phyloP scores from a whole-genome alignment of 1,140 invertebrate species.

The Bombus terrestris region DNA sequence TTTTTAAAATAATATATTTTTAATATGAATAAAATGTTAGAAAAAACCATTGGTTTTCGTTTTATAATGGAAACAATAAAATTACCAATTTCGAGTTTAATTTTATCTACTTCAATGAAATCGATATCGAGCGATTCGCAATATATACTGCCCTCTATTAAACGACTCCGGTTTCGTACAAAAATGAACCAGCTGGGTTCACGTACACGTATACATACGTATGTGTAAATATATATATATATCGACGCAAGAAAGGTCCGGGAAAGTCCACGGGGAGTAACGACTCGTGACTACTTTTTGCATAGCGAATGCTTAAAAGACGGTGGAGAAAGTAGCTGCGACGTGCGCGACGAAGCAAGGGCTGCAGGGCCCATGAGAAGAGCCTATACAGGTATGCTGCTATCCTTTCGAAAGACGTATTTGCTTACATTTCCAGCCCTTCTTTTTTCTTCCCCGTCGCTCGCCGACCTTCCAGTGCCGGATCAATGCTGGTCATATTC shows the following conservation, averaged over 20 bases:
- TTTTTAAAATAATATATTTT: no score
- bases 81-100: neutral
- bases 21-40: no score
- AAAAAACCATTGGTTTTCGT: neutral
- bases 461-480: slow-evolving; percentile 39
- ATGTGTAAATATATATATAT: slow-evolving; percentile 33
- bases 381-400: slow-evolving; percentile 44
- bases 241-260: slow-evolving; percentile 61
- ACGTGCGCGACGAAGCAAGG: slow-evolving; percentile 33
- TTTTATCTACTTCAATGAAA: neutral
- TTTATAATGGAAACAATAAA: neutral
- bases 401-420: slow-evolving; percentile 68
- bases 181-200: slow-evolving; percentile 11
- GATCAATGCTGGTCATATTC: slow-evolving; percentile 47
- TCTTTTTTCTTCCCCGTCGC: slow-evolving; percentile 37
- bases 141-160: neutral
- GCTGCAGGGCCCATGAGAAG: slow-evolving; percentile 50
- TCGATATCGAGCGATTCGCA: neutral
- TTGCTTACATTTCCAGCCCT: slow-evolving; percentile 71
- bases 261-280: slow-evolving; percentile 68
- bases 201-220: neutral
- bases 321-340: slow-evolving; percentile 34
- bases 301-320: slow-evolving; percentile 59
- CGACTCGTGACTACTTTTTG: slow-evolving; percentile 74
- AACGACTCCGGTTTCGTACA: neutral